phyloP scores from a whole-genome alignment of 2,797 vertebrate genomes.

The Lerista edwardsae region DNA sequence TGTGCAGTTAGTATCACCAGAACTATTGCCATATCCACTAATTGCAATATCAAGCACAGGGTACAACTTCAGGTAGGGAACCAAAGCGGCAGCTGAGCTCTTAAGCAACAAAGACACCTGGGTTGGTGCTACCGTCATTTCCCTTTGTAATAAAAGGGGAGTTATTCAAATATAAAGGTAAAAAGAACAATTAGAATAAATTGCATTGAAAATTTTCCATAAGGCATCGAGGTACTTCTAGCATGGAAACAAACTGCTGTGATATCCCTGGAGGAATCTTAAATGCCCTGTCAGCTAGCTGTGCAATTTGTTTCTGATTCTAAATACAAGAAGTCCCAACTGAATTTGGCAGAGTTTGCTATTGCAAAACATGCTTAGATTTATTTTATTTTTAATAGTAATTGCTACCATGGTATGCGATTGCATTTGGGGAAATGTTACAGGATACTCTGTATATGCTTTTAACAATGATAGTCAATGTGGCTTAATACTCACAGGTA shows the following conservation, averaged over 20 bases:
- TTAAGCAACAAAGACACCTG: constrained; percentile 31
- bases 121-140: constrained; percentile 45
- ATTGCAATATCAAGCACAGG: neutral
- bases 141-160: constrained; percentile 59
- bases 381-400: too few relatives aligned
- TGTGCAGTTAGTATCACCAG: constrained; percentile 39
- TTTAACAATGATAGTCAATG: too few relatives aligned
- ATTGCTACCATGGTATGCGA: too few relatives aligned
- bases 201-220: constrained; percentile 48
- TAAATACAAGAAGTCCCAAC: neutral
- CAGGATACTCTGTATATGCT: too few relatives aligned
- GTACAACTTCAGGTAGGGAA: constrained; percentile 24
- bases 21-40: constrained; percentile 36
- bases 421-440: too few relatives aligned
- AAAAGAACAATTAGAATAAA: constrained; percentile 50
- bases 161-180: constrained; percentile 56
- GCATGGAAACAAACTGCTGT: constrained; percentile 53
- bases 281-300: constrained; percentile 45
- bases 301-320: constrained; percentile 40
- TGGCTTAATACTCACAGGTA: too few relatives aligned
- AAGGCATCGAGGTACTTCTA: constrained; percentile 46
- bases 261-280: constrained; percentile 36
- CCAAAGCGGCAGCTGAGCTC: constrained; percentile 25
- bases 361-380: neutral
- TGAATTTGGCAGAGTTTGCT: neutral